Conservation (phyloP, 2,113 vertebrate genomes). For the Orthochromis malagaraziensis region DNA sequence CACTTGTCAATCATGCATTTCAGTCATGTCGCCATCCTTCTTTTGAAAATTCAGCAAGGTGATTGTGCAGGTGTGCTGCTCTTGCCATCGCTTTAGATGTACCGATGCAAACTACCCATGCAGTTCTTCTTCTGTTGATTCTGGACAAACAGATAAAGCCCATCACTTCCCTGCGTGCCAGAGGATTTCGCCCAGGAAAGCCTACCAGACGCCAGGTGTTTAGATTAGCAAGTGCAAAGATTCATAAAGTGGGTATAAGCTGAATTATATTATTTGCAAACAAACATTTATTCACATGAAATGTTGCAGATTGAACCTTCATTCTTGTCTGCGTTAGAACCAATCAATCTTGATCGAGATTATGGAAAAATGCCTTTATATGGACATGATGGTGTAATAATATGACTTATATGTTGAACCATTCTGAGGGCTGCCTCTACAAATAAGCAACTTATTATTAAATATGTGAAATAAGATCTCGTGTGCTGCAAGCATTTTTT, state of each 20-base stretch:
- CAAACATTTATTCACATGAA: constrained; percentile 25
- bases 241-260: constrained; percentile 44
- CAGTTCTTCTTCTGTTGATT: constrained; percentile 2
- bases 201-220: constrained; percentile 48
- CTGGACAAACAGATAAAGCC: constrained; percentile 28
- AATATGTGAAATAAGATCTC: background rate
- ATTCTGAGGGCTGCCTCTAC: background rate
- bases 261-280: constrained; percentile 44
- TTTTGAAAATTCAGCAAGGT: background rate
- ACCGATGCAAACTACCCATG: background rate
- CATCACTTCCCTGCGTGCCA: constrained; percentile 22
- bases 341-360: background rate
- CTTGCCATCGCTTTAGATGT: background rate
- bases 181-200: constrained; percentile 21
- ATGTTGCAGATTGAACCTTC: constrained; percentile 15
- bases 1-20: background rate
- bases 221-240: constrained; percentile 48
- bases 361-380: background rate
- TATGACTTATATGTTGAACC: background rate
- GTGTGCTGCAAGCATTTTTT: background rate
- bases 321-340: background rate
- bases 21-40: background rate
- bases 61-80: background rate
- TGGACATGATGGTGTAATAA: background rate
- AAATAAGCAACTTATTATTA: background rate